Evolutionary conservation across 1,140 invertebrate species (phyloP), one percentile per base, ranked within the genome.

Genomic region (Phocides pigmalion): DNA sequence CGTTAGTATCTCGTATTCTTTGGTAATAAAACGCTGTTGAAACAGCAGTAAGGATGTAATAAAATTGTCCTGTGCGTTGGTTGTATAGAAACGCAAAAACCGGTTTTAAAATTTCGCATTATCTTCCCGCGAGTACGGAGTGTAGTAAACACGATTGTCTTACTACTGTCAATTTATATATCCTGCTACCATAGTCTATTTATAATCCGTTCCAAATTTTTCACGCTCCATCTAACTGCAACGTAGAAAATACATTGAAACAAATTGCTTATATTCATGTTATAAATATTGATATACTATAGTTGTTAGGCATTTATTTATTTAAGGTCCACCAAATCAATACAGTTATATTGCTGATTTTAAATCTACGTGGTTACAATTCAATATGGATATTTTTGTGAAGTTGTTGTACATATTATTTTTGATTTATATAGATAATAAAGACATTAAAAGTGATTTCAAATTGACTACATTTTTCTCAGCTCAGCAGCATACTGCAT

Each of bases 21-120:
- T 0, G 32, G 17, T 16, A 4, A 25, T 20, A 53, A 53, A 37
- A 53, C 32, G 17, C n/a, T 1, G 14, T 51, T 15, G 32, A 39
- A 53, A 20, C 50, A 53, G 17, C 16, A 17, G 49, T 51, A 35
- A 37, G 50, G 50, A 19, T 20, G 50, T 14, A 20, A 53, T 53
- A 53, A 53, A 53, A 39, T 53, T 32, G 32, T 53, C 50, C 16
- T 15, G 25, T 28, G 22, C 44, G 32, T 53, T 39, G 16, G 32
- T 53, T n/a, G 39, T 16, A 20, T 20, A 20, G 39, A 53, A 53
- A 19, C 16, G 16, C 16, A 12, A 51, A 32, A 51, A 51, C 49
- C 28, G 25, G 49, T 51, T 51, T 11, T n/a, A n/a, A 35, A 35
- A 51, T 20, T 17, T 14, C 50, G 16, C 17, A 19, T 37, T 20